Evolutionary conservation across 2,888 invertebrate species (phyloP).

Genomic region (Ochropleura leucogaster): DNA sequence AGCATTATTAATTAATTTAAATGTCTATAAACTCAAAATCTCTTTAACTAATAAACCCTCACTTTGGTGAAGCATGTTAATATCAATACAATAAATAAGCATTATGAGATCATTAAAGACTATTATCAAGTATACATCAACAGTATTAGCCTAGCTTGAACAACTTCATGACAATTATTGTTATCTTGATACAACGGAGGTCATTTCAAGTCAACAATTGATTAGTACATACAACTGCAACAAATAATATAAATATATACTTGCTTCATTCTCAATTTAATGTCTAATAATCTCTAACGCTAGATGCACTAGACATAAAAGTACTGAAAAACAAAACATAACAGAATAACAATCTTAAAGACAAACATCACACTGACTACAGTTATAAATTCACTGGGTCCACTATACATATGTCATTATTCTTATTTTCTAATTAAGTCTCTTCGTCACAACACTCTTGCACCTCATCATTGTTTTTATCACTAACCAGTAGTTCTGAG

Average conservation of each 20-base stretch:
- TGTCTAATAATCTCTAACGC: constrained; percentile 14
- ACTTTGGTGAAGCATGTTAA: constrained; percentile 46
- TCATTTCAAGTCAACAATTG: constrained; percentile 25
- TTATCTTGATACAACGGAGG: constrained; percentile 25
- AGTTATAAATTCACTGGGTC: constrained; percentile 52
- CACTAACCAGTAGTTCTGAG: constrained; percentile 86
- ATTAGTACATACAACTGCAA: constrained; percentile 29
- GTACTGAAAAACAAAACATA: constrained; percentile 21
- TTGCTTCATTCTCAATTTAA: neutral
- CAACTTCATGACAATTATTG: constrained; percentile 19
- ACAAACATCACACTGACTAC: constrained; percentile 49
- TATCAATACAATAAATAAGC: constrained; percentile 47
- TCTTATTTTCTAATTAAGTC: constrained; percentile 69
- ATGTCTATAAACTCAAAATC: constrained; percentile 29
- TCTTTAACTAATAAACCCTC: constrained; percentile 43
- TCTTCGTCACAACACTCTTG: constrained; percentile 86
- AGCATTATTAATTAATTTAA: constrained; percentile 27
- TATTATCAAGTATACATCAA: constrained; percentile 44
- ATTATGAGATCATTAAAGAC: constrained; percentile 65
- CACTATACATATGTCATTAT: constrained; percentile 45
- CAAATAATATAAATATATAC: constrained; percentile 16
- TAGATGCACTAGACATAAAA: constrained; percentile 30
- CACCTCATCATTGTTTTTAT: constrained; percentile 84
- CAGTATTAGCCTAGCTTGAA: constrained; percentile 22
- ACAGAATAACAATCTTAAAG: constrained; percentile 39